Conservation (phyloP, 2,888 invertebrate species). For the Aspidiotus destructor region DNA sequence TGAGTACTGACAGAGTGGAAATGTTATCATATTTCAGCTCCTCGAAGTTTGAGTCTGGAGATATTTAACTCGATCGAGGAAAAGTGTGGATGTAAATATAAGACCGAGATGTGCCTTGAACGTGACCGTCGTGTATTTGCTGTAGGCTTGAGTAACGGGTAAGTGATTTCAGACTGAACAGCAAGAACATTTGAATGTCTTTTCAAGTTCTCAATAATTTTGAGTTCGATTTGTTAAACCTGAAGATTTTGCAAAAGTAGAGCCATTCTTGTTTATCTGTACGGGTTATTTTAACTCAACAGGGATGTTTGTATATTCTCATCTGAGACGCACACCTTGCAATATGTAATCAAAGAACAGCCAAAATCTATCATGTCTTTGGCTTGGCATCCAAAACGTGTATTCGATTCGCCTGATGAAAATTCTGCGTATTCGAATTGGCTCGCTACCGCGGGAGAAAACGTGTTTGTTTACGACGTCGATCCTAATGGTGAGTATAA, state of each 20-base stretch:
- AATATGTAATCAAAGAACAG: constrained; percentile 45
- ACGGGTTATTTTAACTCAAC: background rate
- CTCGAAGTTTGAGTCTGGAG: constrained; percentile 39
- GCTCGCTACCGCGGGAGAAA: constrained; percentile 52
- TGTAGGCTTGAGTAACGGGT: constrained; percentile 56
- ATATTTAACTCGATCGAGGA: background rate
- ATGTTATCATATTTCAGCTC: constrained; percentile 10
- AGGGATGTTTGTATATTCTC: constrained; percentile 37
- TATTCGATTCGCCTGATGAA: constrained; percentile 46
- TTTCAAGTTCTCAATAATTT: no score
- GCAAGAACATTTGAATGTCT: no score
- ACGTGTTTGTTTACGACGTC: constrained; percentile 45
- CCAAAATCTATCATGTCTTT: constrained; percentile 56
- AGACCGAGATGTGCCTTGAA: constrained; percentile 49
- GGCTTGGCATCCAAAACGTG: constrained; percentile 63
- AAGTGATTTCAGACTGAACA: constrained; percentile 39
- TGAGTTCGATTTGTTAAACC: no score
- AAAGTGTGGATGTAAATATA: constrained; percentile 12
- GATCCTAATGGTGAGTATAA: background rate
- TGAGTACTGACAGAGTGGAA: background rate
- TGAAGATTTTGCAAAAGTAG: no score
- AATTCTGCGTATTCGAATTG: constrained; percentile 47
- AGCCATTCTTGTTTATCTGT: no score
- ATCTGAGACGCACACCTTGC: constrained; percentile 39
- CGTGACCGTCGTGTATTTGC: constrained; percentile 51